Base-by-base conservation (phyloP, 2,797 vertebrate genomes). In the Melanotaenia boesemani region DNA sequence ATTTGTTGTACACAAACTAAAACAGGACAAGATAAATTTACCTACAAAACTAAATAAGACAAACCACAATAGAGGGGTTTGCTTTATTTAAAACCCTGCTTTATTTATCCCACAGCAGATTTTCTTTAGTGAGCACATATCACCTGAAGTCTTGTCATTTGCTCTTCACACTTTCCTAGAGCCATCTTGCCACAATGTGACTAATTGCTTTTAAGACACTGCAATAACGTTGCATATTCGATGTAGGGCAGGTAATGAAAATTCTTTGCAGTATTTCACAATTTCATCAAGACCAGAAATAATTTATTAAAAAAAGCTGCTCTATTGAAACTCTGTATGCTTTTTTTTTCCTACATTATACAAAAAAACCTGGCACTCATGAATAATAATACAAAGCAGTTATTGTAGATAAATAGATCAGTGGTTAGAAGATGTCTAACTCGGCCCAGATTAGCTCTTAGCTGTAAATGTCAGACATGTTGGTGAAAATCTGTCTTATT, bases 401-500 rank as follows among this genome's bases (percentile, higher is more conserved):
- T 30, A 22, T 63, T 63, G n/a, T 67, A 67, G 24, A 22, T 64
- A 64, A 69, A 59, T 34, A 60, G 55, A 79, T 62, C 26, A 84
- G 77, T 30, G 50, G 57, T 50, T 41, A 22, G 37, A 57, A 32
- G 2, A 77, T 69, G 64, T 72, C 78, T 86, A 79, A 44, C 9
- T 80, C 83, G 69, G 63, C 48, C 56, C 70, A 77, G 82, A 91
- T 88, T 74, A 82, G 52, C 67, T 64, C 56, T 34, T 20, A 57
- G 70, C 72, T 80, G 52, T 69, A 83, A 80, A 87, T 91, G 80
- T 89, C 84, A 84, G 83, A 86, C 55, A 15, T 74, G 76, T 79
- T 86, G 54, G 78, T 50, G 62, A 81, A 77, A 75, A 81, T 77
- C 57, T 77, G 67, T 90, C 83, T 77, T 82, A 76, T 73, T 84